phyloP scores from a whole-genome alignment of 2,797 vertebrate genomes.

The Cirrhinus mrigala region DNA sequence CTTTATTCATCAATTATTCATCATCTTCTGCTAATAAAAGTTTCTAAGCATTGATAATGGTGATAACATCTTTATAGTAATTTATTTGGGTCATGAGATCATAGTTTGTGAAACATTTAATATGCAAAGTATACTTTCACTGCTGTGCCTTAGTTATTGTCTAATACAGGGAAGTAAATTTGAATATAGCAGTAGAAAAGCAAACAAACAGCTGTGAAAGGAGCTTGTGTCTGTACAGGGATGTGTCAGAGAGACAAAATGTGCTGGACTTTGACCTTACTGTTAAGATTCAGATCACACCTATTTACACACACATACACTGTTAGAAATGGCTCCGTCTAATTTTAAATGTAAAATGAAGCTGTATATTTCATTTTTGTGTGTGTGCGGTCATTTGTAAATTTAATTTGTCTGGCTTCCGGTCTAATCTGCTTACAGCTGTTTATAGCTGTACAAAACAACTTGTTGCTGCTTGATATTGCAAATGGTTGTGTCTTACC shows the following conservation, averaged over 20 bases:
- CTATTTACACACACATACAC: neutral
- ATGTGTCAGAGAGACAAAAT: neutral
- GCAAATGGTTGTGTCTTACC: no score
- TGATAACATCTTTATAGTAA: neutral
- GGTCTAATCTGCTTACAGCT: no score
- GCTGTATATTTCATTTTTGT: neutral
- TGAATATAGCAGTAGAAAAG: neutral
- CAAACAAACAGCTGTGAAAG: neutral
- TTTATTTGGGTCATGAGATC: neutral
- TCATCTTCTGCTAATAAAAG: neutral
- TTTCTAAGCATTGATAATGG: neutral
- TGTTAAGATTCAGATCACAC: slow-evolving; percentile 3
- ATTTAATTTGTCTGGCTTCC: no score
- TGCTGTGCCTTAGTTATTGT: neutral
- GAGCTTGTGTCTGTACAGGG: neutral
- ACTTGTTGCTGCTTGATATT: no score
- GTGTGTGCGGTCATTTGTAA: no score
- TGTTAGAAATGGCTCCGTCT: neutral
- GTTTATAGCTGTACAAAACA: no score
- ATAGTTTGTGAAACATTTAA: neutral
- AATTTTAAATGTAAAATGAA: neutral
- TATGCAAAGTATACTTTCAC: neutral
- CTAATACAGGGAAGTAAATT: neutral
- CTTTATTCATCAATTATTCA: no score
- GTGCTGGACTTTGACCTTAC: slow-evolving; percentile 3